Conservation (phyloP, 1,140 invertebrate species). For the Bombus balteatus region DNA sequence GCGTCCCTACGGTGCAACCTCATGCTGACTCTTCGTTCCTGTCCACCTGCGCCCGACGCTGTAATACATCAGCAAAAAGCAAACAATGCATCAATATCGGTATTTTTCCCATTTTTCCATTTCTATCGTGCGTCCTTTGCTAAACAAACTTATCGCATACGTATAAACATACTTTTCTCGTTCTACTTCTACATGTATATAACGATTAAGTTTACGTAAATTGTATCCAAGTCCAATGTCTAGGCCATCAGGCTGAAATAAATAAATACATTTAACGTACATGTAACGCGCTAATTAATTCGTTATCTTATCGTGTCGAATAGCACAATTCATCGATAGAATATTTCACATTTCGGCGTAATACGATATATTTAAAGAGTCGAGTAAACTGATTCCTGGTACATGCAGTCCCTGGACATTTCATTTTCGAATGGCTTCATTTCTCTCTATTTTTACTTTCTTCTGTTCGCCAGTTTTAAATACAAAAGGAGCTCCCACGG, state of each 20-base stretch:
- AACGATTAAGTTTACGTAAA: too few relatives aligned
- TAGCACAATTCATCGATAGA: too few relatives aligned
- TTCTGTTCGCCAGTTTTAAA: background rate
- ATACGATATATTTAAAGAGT: background rate
- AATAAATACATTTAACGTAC: too few relatives aligned
- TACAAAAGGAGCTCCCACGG: background rate
- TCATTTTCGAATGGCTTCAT: background rate
- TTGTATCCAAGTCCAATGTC: too few relatives aligned
- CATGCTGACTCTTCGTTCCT: conserved; percentile 82
- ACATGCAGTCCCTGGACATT: background rate
- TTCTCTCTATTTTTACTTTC: background rate
- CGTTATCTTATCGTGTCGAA: too few relatives aligned
- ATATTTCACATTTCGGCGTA: too few relatives aligned
- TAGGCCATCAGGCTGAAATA: too few relatives aligned
- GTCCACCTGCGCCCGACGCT: conserved; percentile 77
- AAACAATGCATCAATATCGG: conserved; percentile 61
- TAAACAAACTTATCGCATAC: background rate
- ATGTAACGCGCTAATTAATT: too few relatives aligned
- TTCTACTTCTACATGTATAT: too few relatives aligned
- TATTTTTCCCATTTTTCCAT: background rate
- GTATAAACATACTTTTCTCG: too few relatives aligned
- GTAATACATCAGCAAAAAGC: conserved; percentile 73
- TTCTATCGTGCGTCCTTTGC: background rate
- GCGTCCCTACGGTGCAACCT: conserved; percentile 78
- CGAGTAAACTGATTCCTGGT: too few relatives aligned